Evolutionary conservation across 2,797 vertebrate species (phyloP).

Genomic region (Cheirogaleus major): DNA sequence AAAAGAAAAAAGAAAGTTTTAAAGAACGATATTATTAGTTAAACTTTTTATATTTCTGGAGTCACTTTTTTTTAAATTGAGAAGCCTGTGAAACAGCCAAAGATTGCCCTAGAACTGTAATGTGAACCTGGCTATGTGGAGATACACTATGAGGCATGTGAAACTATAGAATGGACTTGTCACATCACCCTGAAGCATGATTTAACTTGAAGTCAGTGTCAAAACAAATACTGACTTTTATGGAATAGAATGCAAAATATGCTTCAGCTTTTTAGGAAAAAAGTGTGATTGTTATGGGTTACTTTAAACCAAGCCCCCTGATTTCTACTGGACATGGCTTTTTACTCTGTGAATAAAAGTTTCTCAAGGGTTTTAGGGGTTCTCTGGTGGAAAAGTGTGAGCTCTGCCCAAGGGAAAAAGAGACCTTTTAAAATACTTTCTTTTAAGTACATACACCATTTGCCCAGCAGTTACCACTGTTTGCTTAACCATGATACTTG

Average conservation of each 20-base stretch:
- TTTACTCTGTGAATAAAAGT: background rate
- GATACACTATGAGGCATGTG: background rate
- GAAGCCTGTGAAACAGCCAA: background rate
- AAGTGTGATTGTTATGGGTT: background rate
- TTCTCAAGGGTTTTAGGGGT: background rate
- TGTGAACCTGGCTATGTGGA: background rate
- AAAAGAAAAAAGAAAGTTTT: background rate
- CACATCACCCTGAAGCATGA: background rate
- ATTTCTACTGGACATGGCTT: background rate
- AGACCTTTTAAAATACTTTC: conserved; percentile 15
- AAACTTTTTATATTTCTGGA: background rate
- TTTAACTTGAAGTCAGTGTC: background rate
- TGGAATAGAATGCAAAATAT: background rate
- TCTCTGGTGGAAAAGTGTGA: background rate
- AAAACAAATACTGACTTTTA: background rate
- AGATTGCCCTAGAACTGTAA: background rate
- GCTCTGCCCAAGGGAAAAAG: background rate
- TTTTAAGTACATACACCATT: background rate
- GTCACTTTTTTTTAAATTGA: conserved; percentile 10
- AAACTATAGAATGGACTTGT: background rate
- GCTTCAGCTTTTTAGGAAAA: background rate
- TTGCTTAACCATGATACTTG: background rate
- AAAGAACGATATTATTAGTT: background rate
- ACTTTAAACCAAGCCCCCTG: background rate
- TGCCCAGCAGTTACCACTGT: background rate